Evolutionary conservation across 2,797 vertebrate genomes (phyloP), one percentile per base, ranked within the genome.

Genomic region (Bradypodion ventrale): DNA sequence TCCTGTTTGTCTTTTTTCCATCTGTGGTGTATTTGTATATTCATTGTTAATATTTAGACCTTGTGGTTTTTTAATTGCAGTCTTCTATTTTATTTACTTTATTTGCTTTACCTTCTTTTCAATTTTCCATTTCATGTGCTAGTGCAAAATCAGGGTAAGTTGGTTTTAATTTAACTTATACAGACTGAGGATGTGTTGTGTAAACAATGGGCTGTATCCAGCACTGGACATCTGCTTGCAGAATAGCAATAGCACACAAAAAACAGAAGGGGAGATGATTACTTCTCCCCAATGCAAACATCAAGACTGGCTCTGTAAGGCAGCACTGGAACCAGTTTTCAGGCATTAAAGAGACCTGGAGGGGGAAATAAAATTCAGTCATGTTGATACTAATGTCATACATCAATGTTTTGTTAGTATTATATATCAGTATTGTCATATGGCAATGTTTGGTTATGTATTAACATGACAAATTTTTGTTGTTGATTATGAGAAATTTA

Each of bases 61-160:
- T 60, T 46, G 9, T 92, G 88, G 91, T 91, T 92, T 92, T 93
- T 29, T 7, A 89, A 91, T 91, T 49, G 44, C 75, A 79, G 82
- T 85, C 90, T 91, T 90, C 80, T 88, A 79, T 90, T 94, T 93
- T 92, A 93, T 95, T 96, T 94, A 75, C 46, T 78, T 90, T 59
- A 83, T 87, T 52, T 89, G 70, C 92, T 92, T 93, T 87, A 37
- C 90, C 94, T 90, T 86, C 83, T 46, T 91, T 90, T 87, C 27
- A 78, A 74, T 94, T 95, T 95, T 94, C 94, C 90, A 32, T 92
- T 91, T 93, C 76, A 83, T 92, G 90, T 94, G 89, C 23, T 97
- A 97, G 97, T 96, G 95, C 97, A 95, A 97, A 96, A 96, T 97
- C 97, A 56, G 97, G 97, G 97, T 97, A 97, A 98, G 97, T 98